Percentiles rank a stretch among this genome's conserved stretches.
Conservation (phyloP, 2,888 invertebrate species). For the Brachylomia viminalis region DNA sequence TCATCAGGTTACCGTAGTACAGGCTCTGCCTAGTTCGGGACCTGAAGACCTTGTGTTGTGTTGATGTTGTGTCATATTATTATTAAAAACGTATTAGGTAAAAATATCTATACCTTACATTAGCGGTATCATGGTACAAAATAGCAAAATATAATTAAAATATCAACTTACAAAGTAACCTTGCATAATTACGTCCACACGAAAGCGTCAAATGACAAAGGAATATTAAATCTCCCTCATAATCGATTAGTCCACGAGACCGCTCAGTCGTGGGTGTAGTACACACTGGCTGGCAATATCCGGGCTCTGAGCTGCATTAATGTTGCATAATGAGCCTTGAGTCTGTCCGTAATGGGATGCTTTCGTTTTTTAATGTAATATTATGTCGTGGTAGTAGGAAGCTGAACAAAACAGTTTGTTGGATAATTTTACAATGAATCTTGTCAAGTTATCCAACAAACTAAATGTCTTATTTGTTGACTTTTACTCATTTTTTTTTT, state of each 20-base stretch:
- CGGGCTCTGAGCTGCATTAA: conserved; percentile 54
- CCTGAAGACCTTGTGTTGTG: too few relatives aligned
- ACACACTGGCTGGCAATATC: conserved; percentile 44
- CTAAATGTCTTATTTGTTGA: too few relatives aligned
- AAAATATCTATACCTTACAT: background rate
- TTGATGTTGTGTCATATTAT: too few relatives aligned
- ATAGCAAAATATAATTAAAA: conserved; percentile 18
- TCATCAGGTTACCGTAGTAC: too few relatives aligned
- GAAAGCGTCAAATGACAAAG: conserved; percentile 39
- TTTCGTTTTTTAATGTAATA: background rate
- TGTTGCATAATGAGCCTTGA: conserved; percentile 54
- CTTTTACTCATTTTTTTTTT: too few relatives aligned
- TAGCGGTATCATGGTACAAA: background rate
- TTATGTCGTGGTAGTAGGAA: background rate
- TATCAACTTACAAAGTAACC: conserved; percentile 26
- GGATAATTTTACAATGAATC: background rate
- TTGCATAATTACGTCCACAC: conserved; percentile 31
- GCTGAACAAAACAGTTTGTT: background rate
- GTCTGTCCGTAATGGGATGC: background rate
- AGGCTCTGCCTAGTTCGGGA: too few relatives aligned
- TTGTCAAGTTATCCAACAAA: too few relatives aligned
- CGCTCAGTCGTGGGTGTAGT: conserved; percentile 35
- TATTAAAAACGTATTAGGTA: too few relatives aligned
- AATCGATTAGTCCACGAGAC: conserved; percentile 46
- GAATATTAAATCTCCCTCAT: conserved; percentile 57